Conservation (phyloP, 2,797 vertebrate species). For the Myotis planiceps region DNA sequence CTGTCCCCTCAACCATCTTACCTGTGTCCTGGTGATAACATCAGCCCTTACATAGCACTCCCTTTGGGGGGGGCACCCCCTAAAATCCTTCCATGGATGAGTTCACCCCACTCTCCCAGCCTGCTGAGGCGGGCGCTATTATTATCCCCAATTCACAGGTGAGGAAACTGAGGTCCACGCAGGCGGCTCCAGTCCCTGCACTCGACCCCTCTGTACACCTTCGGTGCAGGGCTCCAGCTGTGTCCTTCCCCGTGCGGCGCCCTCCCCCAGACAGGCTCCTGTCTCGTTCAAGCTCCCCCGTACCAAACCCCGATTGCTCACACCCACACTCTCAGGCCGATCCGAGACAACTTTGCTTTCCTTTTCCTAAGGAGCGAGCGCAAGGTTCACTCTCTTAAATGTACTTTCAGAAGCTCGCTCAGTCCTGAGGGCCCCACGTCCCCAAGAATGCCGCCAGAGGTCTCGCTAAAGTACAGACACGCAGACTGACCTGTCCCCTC, state of each 20-base stretch:
- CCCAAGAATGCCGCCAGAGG: not conserved
- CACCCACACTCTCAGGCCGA: not conserved
- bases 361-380: not conserved
- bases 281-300: not conserved
- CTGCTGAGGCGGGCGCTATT: not conserved
- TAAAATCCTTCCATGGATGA: not conserved
- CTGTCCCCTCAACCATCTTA: not conserved
- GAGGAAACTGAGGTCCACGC: not conserved
- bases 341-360: not conserved
- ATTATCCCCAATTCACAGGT: not conserved
- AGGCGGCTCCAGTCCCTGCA: not conserved
- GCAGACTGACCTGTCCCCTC: not conserved
- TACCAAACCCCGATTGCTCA: not conserved
- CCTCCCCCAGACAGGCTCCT: not conserved
- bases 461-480: not conserved
- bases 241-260: fast-evolving
- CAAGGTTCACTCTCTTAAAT: not conserved
- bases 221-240: fast-evolving
- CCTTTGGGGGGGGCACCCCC: too few relatives aligned
- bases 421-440: not conserved
- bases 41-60: not conserved
- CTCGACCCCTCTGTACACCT: not conserved
- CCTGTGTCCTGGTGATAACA: not conserved
- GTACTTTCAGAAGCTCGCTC: not conserved
- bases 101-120: not conserved